phyloP scores from a whole-genome alignment of 23 tunicate species.

The Ciona savignyi region DNA sequence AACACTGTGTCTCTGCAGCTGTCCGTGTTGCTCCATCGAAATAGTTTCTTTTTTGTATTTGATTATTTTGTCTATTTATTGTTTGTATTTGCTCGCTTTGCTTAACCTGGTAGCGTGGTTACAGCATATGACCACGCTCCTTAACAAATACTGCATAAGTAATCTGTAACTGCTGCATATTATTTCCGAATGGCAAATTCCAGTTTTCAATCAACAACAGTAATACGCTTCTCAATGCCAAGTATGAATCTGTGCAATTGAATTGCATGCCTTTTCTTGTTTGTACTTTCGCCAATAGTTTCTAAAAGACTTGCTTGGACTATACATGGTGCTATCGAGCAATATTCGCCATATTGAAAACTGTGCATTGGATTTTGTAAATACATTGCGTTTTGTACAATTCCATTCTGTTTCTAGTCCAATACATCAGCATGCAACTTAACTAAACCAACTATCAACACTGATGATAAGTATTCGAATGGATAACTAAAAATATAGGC shows the following conservation, averaged over 20 bases:
- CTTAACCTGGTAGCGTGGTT: no score
- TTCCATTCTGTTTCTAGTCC: no score
- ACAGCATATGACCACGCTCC: background rate
- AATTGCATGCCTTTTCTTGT: background rate
- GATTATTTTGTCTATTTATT: slow-evolving; percentile 2
- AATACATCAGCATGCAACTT: no score
- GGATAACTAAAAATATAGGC: no score
- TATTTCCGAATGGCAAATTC: no score
- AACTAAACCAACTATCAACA: no score
- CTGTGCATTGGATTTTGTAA: background rate
- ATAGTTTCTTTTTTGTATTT: slow-evolving; percentile 2
- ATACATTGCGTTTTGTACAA: background rate
- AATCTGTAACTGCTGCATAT: background rate
- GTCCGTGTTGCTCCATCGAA: no score
- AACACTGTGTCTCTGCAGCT: background rate
- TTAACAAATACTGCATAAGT: background rate
- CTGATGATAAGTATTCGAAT: no score
- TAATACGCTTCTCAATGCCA: no score
- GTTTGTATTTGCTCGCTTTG: background rate
- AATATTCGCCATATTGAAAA: background rate
- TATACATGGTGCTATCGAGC: background rate
- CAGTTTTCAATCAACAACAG: no score
- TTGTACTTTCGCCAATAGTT: background rate
- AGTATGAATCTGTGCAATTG: background rate
- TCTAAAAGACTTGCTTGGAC: no score